Evolutionary conservation across 2,113 vertebrate genomes (phyloP), one percentile per base, ranked within the genome.

Genomic region (Numida meleagris): DNA sequence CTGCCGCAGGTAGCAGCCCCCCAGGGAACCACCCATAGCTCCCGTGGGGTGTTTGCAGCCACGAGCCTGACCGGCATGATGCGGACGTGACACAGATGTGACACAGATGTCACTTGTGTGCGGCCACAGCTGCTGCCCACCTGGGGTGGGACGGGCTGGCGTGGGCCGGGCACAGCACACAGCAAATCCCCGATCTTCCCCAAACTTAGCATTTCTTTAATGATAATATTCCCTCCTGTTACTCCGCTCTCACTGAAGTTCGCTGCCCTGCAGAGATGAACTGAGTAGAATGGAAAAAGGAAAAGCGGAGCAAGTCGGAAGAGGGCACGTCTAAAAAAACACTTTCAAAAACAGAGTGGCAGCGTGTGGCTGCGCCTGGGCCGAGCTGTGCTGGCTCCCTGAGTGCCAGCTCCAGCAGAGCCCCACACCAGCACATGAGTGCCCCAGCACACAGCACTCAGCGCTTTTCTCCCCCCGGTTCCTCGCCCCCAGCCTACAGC

Each of bases 321-420:
- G 38, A 50, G 12, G 63, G 10, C 53, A 23, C 9, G 2, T 53
- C 67, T 36, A 34, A 63, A 75, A 85, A 33, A 0, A 6, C 9
- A n/a, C 1, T 58, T 85, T 80, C 43, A 18, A 31, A 40, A 34
- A 5, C 0, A 29, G 59, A 38, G 24, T 1, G 0, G n/a, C 0
- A 0, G 23, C 1, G 0, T 2, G 42, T 7, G 4, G 80, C 65
- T 50, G 36, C 14, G 12, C 21, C 33, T 10, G 43, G 46, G 16
- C 23, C 4, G 0, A 46, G 8, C 36, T 0, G 0, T 14, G 34
- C 66, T 38, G 46, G n/a, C 13, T 58, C n/a, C 33, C 27, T 4
- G 1, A 23, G 1, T 20, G 15, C 1, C 3, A 1, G 31, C 50
- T 53, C 38, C 0, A 0, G 8, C 1, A 4, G 0, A 15, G 7